Conservation (phyloP, 2,888 invertebrate genomes). For the Arge pagana region DNA sequence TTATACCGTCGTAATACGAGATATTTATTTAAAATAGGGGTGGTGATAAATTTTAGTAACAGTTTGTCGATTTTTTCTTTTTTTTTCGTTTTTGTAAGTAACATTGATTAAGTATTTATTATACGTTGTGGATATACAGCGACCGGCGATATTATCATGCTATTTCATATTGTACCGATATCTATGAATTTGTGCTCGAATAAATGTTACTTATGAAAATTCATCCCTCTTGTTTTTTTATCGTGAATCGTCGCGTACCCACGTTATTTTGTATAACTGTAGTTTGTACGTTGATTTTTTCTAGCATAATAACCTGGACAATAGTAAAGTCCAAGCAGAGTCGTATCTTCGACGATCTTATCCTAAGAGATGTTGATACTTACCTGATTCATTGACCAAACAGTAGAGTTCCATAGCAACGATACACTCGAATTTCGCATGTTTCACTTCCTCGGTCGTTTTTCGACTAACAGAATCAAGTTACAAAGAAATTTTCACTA, state of each 20-base stretch:
- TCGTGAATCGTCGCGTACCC: too few relatives aligned
- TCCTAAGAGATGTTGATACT: too few relatives aligned
- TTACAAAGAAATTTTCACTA: neutral
- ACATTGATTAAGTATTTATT: slow-evolving; percentile 29
- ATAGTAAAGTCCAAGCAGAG: neutral
- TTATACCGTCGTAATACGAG: slow-evolving; percentile 2
- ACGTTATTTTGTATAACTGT: too few relatives aligned
- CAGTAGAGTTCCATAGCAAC: slow-evolving; percentile 14
- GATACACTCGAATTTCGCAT: neutral
- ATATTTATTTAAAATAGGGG: slow-evolving; percentile 16
- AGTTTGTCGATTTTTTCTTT: neutral
- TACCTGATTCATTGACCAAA: slow-evolving; percentile 8
- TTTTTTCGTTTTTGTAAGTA: slow-evolving; percentile 23
- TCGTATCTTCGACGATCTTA: neutral
- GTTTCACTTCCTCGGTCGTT: neutral
- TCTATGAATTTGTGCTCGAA: slow-evolving; percentile 31
- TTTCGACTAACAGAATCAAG: neutral
- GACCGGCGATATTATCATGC: slow-evolving; percentile 27
- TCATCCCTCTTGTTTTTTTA: neutral
- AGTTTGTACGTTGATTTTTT: too few relatives aligned
- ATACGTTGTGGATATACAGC: slow-evolving; percentile 23
- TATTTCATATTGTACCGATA: slow-evolving; percentile 33
- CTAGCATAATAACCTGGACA: too few relatives aligned
- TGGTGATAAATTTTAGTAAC: slow-evolving; percentile 10
- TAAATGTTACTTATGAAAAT: slow-evolving; percentile 34